These are phyloP conservation scores for Hypomecis atomaria DNA, from an alignment of 2,888 invertebrate species.

Conservation along the genomic window DNA sequence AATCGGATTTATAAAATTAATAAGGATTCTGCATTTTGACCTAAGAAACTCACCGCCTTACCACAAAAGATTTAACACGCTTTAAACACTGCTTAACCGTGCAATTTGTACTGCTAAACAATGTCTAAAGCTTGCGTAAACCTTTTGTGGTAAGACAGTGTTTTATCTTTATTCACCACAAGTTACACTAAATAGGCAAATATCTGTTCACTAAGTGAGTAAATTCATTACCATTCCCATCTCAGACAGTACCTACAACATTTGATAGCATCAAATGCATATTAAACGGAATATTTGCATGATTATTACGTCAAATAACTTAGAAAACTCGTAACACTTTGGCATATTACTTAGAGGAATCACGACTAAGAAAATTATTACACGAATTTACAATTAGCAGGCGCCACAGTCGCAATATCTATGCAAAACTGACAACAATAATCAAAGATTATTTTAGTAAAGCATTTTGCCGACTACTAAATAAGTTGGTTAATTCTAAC, in stretches of 20 bases:
- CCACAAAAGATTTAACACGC: too few species aligned
- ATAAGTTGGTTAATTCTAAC: neutral
- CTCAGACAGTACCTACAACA: conserved; percentile 20
- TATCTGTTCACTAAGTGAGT: neutral
- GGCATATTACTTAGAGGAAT: conserved; percentile 5
- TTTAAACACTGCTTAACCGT: too few species aligned
- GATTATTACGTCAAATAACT: conserved; percentile 20
- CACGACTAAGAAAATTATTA: conserved; percentile 6
- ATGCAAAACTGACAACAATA: neutral
- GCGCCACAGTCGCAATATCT: neutral
- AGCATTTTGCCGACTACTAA: neutral
- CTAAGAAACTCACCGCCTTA: too few species aligned
- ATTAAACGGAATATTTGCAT: conserved; percentile 28
- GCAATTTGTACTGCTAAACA: too few species aligned
- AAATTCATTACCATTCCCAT: conserved; percentile 16
- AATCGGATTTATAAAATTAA: too few species aligned
- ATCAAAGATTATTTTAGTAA: neutral
- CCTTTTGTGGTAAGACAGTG: too few species aligned
- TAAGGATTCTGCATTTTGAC: too few species aligned
- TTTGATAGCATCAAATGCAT: conserved; percentile 24
- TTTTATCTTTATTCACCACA: too few species aligned
- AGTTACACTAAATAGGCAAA: neutral
- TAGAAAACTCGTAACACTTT: conserved; percentile 10
- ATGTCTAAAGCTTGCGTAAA: too few species aligned
- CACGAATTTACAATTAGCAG: neutral